These are phyloP conservation scores for Albula glossodonta DNA, from an alignment of 2,113 vertebrate genomes.

Conservation along the genomic window DNA sequence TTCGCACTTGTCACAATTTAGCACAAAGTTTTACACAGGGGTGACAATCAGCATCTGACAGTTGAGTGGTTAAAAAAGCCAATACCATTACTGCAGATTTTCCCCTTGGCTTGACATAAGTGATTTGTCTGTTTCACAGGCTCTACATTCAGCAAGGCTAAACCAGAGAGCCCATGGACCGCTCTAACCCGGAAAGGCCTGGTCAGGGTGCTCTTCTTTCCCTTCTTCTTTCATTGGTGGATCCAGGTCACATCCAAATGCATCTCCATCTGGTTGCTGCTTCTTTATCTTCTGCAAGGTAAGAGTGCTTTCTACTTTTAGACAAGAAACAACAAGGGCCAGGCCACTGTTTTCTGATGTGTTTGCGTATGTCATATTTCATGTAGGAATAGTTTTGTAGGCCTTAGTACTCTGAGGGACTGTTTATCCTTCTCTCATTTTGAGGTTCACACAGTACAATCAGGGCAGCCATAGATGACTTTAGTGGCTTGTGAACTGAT, in stretches of 20 bases:
- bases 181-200: slow-evolving; percentile 90
- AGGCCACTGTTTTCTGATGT: no score
- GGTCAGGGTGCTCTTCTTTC: slow-evolving; percentile 90
- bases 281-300: slow-evolving; percentile 95
- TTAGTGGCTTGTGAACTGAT: background rate
- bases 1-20: no score
- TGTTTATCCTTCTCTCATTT: no score
- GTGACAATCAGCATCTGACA: no score
- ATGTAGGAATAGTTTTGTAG: no score
- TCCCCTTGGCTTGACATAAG: background rate
- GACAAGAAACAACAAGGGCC: no score
- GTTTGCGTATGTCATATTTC: no score
- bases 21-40: no score
- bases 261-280: slow-evolving; percentile 85
- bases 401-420: no score
- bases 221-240: slow-evolving; percentile 95
- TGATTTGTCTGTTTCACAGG: slow-evolving; percentile 65
- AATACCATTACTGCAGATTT: no score
- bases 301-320: background rate
- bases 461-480: background rate
- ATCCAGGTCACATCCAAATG: slow-evolving; percentile 90
- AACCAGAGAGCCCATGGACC: slow-evolving; percentile 93
- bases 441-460: no score
- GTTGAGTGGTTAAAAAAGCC: no score
- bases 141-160: slow-evolving; percentile 97